Base-by-base conservation (phyloP, 2,113 vertebrate species). In the Acanthochromis polyacanthus region DNA sequence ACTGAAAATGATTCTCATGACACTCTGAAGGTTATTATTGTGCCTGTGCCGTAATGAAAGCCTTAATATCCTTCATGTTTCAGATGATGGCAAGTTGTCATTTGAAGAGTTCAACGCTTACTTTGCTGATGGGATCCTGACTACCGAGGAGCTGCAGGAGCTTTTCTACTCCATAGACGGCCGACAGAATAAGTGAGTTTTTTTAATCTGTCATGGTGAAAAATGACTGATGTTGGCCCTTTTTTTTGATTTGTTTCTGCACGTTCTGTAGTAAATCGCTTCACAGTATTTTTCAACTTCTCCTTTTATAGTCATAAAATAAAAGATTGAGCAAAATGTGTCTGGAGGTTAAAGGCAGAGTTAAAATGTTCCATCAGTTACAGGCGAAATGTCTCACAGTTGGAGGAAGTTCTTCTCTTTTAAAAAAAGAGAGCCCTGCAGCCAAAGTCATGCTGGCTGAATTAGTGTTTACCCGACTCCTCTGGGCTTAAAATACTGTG, bases 61-160 rank as follows among this genome's bases (percentile, higher is more conserved):
- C 7, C 3, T 22, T 9, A 25, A 20, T 46, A n/a, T 60, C 19
- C 10, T 67, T 55, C 90, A 72, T 93, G 22, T 84, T 85, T 75
- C 92, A 99, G 98, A 99, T 91, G 98, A 99, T 20, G 97, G 97
- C 45, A 99, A 98, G 84, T 94, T 99, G 80, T 97, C 97, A 10
- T 98, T 99, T 83, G 97, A 98, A n/a, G 97, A 99, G 91, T 99
- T 99, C 93, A 97, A 97, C 90, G 94, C 97, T 50, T 99, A 97
- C 87, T 99, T 98, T 20, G 92, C 97, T 0, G 97, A 99, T 45
- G 97, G 97, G 60, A 96, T 99, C 89, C 96, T 99, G 77, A 98
- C 96, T 14, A 95, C 95, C 0, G 94, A 95, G 62, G 97, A 99
- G 92, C 95, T 99, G 61, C 95, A 93, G 89, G 96, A 99, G 91